Evolutionary conservation across 1,140 invertebrate genomes (phyloP).

Genomic region (Parapsyche elsis): DNA sequence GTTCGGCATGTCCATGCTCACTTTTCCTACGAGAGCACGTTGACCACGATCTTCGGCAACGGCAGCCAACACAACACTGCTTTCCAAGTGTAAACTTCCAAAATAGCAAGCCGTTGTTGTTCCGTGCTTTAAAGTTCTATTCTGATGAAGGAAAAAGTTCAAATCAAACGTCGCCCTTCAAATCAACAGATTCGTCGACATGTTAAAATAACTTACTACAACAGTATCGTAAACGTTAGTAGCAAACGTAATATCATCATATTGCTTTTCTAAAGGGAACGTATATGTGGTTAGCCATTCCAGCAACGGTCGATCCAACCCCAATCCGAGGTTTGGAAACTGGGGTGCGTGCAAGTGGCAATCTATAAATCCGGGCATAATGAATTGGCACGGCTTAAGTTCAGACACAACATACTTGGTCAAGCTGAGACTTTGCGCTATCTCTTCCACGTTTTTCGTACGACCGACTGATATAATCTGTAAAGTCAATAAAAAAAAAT

Average conservation of each 20-base stretch:
- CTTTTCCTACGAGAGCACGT: slow-evolving; percentile 89
- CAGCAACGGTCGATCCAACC: slow-evolving; percentile 80
- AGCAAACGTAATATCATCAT: slow-evolving; percentile 77
- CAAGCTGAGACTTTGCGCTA: slow-evolving; percentile 54
- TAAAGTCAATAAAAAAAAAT: background rate
- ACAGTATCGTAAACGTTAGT: slow-evolving; percentile 77
- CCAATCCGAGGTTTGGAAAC: slow-evolving; percentile 84
- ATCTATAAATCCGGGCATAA: slow-evolving; percentile 90
- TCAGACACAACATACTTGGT: slow-evolving; percentile 57
- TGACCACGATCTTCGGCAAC: slow-evolving; percentile 76
- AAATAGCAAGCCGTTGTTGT: slow-evolving; percentile 92
- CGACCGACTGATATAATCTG: slow-evolving; percentile 60
- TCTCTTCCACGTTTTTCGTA: slow-evolving; percentile 55
- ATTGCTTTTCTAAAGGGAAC: slow-evolving; percentile 84
- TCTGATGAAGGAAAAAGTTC: slow-evolving; percentile 67
- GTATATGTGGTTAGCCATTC: slow-evolving; percentile 91
- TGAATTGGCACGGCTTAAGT: slow-evolving; percentile 73
- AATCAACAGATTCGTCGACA: too few species aligned
- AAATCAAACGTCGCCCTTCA: too few species aligned
- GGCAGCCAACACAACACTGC: slow-evolving; percentile 78
- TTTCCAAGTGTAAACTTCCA: slow-evolving; percentile 80
- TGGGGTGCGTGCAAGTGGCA: slow-evolving; percentile 91
- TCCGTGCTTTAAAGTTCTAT: slow-evolving; percentile 77
- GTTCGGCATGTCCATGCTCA: slow-evolving; percentile 80
- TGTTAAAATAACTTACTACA: slow-evolving; percentile 76